These are phyloP conservation scores for Paralichthys olivaceus DNA, from an alignment of 2,113 vertebrate species.

Conservation along the genomic window DNA sequence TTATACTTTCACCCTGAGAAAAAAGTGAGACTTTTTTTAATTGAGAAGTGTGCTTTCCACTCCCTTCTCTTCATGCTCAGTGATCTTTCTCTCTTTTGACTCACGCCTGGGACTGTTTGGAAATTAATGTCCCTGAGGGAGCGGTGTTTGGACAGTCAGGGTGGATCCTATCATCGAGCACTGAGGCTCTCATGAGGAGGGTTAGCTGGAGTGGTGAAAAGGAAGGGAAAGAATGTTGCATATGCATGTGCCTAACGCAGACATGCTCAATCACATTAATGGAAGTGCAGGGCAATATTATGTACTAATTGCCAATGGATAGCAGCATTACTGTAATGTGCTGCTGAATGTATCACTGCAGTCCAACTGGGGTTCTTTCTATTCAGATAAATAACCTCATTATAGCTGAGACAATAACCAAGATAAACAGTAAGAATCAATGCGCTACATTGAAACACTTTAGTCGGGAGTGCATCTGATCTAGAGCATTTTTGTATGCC, in stretches of 20 bases:
- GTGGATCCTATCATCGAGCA: constrained; percentile 66
- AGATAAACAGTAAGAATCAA: constrained; percentile 52
- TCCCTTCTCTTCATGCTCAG: constrained; percentile 61
- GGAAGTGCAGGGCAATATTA: constrained; percentile 61
- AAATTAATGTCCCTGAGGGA: constrained; percentile 69
- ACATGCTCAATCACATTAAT: constrained; percentile 68
- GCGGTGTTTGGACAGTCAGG: constrained; percentile 57
- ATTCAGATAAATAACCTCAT: constrained; percentile 62
- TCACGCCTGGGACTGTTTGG: constrained; percentile 49
- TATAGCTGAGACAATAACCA: constrained; percentile 58
- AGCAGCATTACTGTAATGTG: constrained; percentile 50
- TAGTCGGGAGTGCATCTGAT: constrained; percentile 25
- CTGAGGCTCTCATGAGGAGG: constrained; percentile 44
- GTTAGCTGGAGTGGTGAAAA: constrained; percentile 28
- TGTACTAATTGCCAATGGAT: constrained; percentile 59
- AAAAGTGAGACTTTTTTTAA: constrained; percentile 24
- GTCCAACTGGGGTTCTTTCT: constrained; percentile 43
- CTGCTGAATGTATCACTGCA: constrained; percentile 45
- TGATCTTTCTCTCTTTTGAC: constrained; percentile 43
- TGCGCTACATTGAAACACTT: constrained; percentile 27
- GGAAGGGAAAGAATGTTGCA: constrained; percentile 27
- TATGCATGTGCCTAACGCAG: constrained; percentile 51
- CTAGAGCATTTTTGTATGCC: constrained; percentile 13
- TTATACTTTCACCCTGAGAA: constrained; percentile 48
- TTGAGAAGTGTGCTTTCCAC: constrained; percentile 41